Evolutionary conservation across 1,140 invertebrate genomes (phyloP).

Genomic region (Cephus cinctus): DNA sequence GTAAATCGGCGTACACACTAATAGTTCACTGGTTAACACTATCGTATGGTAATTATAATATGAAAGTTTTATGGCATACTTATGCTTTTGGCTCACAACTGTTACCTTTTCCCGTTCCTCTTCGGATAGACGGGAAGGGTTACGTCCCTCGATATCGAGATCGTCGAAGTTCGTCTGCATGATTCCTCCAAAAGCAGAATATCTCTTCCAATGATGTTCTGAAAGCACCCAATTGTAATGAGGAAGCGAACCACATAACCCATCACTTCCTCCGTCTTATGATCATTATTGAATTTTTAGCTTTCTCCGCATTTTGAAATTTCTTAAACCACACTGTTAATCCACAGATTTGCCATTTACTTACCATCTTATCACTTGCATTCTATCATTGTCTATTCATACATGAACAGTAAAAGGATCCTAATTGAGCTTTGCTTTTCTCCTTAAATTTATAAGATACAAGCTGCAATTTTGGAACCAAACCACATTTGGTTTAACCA

Average conservation of each 20-base stretch:
- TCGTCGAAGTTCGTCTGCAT: constrained; percentile 57
- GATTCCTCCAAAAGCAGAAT: constrained; percentile 2
- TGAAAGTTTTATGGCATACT: too few relatives aligned
- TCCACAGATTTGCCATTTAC: constrained; percentile 15
- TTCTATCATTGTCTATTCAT: too few relatives aligned
- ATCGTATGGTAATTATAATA: too few relatives aligned
- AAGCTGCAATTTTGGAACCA: too few relatives aligned
- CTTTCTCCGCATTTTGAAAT: not conserved
- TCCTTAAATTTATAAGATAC: too few relatives aligned
- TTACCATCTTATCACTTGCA: constrained; percentile 10
- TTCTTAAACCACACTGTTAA: not conserved
- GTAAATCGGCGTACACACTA: not conserved
- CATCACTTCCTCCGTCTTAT: not conserved
- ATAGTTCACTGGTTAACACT: too few relatives aligned
- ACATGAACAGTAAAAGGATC: too few relatives aligned
- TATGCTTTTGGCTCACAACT: too few relatives aligned
- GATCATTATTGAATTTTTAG: not conserved
- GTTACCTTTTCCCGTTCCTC: constrained; percentile 55
- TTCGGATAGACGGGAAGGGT: constrained; percentile 50
- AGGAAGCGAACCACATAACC: not conserved
- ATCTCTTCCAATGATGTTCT: constrained; percentile 1
- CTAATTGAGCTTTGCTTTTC: too few relatives aligned
- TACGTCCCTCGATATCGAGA: constrained; percentile 54
- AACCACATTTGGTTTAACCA: too few relatives aligned
- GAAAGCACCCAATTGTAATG: constrained; percentile 4